Evolutionary conservation across 1,140 invertebrate species (phyloP).

Genomic region (Dryas iulia): DNA sequence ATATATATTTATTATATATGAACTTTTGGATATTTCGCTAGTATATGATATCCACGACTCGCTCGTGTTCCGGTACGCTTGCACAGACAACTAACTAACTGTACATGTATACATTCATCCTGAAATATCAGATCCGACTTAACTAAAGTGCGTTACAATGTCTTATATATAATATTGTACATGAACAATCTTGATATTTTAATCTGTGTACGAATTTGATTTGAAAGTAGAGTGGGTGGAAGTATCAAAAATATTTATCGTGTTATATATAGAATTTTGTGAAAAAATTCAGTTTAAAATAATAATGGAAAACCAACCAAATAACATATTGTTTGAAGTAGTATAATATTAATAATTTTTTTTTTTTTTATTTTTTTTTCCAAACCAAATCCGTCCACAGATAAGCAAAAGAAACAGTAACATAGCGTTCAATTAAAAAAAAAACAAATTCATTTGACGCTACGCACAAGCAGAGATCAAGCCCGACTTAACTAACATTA

Average conservation of each 20-base stretch:
- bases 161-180: conserved; percentile 5
- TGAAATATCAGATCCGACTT: conserved; percentile 41
- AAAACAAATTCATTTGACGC: neutral
- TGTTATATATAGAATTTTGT: neutral
- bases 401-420: neutral
- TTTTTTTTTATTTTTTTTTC: neutral
- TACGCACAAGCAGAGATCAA: conserved; percentile 3
- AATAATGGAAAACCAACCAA: neutral
- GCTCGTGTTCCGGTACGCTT: conserved; percentile 48
- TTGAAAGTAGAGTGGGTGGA: neutral
- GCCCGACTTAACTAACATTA: conserved; percentile 3
- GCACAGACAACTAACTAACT: conserved; percentile 56
- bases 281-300: too few species aligned
- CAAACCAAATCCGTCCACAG: neutral
- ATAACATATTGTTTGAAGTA: neutral
- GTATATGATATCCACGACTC: neutral
- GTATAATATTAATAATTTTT: neutral
- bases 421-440: neutral
- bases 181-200: neutral
- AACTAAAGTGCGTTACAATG: conserved; percentile 2
- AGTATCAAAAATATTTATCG: neutral
- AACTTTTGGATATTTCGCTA: neutral
- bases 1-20: too few species aligned
- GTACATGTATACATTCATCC: conserved; percentile 48
- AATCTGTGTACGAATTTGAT: neutral